Percentiles rank a stretch among this genome's conserved stretches.
phyloP scores from a whole-genome alignment of 2,888 invertebrate species.

The Brassicogethes aeneus region DNA sequence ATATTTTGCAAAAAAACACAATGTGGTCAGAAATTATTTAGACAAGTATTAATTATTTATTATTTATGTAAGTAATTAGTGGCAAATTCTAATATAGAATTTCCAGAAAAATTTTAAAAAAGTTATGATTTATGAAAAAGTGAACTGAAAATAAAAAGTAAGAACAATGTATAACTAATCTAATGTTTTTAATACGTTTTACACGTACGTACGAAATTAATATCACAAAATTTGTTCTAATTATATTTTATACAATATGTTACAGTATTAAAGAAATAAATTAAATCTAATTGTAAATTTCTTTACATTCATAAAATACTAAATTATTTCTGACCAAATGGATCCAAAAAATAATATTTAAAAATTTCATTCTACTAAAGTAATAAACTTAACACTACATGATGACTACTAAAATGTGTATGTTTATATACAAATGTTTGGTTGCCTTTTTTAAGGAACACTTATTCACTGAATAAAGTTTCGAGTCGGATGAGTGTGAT shows the following conservation, averaged over 20 bases:
- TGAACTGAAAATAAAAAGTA: constrained; percentile 9
- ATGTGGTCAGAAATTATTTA: constrained; percentile 16
- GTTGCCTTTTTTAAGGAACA: constrained; percentile 36
- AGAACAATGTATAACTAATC: neutral
- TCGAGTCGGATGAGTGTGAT: constrained; percentile 16
- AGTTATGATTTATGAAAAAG: constrained; percentile 11
- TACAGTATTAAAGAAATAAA: constrained; percentile 7
- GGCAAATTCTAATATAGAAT: constrained; percentile 32
- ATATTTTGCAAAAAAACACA: constrained; percentile 4
- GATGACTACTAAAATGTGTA: constrained; percentile 40
- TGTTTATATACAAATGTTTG: constrained; percentile 43
- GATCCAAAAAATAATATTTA: constrained; percentile 15
- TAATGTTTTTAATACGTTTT: constrained; percentile 4
- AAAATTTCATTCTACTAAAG: constrained; percentile 22
- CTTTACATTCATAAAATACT: constrained; percentile 2
- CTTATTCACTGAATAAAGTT: constrained; percentile 17
- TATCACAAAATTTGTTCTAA: constrained; percentile 9
- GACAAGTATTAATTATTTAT: constrained; percentile 5
- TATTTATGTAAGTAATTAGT: constrained; percentile 4
- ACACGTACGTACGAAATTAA: constrained; percentile 9
- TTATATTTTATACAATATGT: constrained; percentile 5
- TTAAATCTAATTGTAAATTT: constrained; percentile 6
- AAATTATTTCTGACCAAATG: constrained; percentile 19
- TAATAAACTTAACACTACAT: constrained; percentile 39
- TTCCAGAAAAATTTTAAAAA: constrained; percentile 5